These are phyloP conservation scores for Dipodomys merriami DNA, from an alignment of 2,113 vertebrate species.

Conservation along the genomic window DNA sequence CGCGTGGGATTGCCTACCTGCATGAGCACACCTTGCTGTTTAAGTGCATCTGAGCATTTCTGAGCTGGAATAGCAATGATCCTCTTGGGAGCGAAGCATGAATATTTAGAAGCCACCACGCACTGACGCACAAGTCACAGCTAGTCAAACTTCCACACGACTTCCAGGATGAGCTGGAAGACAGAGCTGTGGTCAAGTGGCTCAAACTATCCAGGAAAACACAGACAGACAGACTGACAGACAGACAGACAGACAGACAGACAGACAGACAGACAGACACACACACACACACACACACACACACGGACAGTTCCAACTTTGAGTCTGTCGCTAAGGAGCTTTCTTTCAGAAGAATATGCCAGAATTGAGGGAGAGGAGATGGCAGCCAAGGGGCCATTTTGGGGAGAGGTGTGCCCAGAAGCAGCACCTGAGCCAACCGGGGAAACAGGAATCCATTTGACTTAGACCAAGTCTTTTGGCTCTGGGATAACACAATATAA, in stretches of 20 bases:
- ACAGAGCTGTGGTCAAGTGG: slow-evolving; percentile 42
- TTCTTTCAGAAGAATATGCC: not conserved
- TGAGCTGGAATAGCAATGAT: slow-evolving; percentile 84
- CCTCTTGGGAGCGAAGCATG: slow-evolving; percentile 82
- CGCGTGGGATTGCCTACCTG: slow-evolving; percentile 68
- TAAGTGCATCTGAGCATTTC: slow-evolving; percentile 81
- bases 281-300: no score
- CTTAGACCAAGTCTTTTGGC: not conserved
- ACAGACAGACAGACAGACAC: no score
- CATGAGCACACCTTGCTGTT: slow-evolving; percentile 75
- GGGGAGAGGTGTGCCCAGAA: not conserved
- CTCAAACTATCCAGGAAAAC: slow-evolving; percentile 67
- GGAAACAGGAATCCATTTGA: not conserved
- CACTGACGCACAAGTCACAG: slow-evolving; percentile 69
- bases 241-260: no score
- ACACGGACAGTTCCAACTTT: not conserved
- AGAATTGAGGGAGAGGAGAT: not conserved
- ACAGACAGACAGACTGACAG: no score
- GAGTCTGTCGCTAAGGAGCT: not conserved
- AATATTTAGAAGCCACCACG: slow-evolving; percentile 83
- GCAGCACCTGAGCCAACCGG: no score
- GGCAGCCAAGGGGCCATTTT: not conserved
- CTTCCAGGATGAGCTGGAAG: slow-evolving; percentile 46
- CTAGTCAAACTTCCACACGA: slow-evolving; percentile 77
- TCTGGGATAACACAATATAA: not conserved